Conservation (phyloP, 2,888 invertebrate species). For the Mythimna vitellina region DNA sequence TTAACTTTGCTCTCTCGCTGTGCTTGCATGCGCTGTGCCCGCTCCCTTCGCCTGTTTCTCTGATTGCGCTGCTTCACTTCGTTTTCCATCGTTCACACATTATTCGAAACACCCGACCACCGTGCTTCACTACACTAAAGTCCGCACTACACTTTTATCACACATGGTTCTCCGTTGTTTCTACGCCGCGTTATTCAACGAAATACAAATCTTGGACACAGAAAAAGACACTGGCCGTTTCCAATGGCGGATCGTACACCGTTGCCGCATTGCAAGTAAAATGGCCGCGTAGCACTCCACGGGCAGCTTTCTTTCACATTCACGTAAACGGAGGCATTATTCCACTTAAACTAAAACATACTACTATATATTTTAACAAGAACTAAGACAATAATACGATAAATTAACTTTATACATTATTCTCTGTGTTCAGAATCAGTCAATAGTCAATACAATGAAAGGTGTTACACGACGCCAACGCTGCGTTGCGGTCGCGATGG, state of each 20-base stretch:
- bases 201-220: slow-evolving; percentile 91
- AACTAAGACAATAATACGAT: slow-evolving; percentile 90
- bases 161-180: slow-evolving; percentile 89
- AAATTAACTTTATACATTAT: slow-evolving; percentile 92
- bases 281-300: slow-evolving; percentile 92
- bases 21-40: slow-evolving; percentile 97
- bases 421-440: slow-evolving; percentile 92
- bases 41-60: slow-evolving; percentile 96
- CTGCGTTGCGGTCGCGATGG: slow-evolving; percentile 90
- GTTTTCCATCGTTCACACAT: slow-evolving; percentile 94
- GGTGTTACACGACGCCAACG: slow-evolving; percentile 93
- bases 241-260: slow-evolving; percentile 94
- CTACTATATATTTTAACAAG: slow-evolving; percentile 87
- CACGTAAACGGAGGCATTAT: slow-evolving; percentile 89
- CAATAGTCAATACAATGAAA: slow-evolving; percentile 94
- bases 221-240: slow-evolving; percentile 92
- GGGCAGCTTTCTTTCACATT: slow-evolving; percentile 89
- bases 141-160: slow-evolving; percentile 90
- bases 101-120: slow-evolving; percentile 91
- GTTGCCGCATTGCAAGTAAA: slow-evolving; percentile 94
- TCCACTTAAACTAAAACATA: slow-evolving; percentile 89
- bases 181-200: slow-evolving; percentile 87
- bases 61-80: slow-evolving; percentile 96
- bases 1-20: slow-evolving; percentile 94
- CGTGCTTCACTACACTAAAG: slow-evolving; percentile 91